Percentiles rank a stretch among this genome's conserved stretches.
These are phyloP conservation scores for Orthosia incerta DNA, from an alignment of 2,888 invertebrate species.

Conservation along the genomic window DNA sequence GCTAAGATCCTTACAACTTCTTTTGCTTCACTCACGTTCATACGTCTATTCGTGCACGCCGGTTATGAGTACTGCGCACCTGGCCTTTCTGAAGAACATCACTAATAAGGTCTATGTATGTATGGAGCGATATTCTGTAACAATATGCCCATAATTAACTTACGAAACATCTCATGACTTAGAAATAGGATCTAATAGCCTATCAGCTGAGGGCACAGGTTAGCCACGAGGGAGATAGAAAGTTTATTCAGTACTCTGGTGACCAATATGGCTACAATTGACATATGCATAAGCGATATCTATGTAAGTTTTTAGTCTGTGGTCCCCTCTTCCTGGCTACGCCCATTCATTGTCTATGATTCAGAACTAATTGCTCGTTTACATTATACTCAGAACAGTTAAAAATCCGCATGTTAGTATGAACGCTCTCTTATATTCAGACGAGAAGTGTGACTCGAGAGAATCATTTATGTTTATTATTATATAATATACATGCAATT, in stretches of 20 bases:
- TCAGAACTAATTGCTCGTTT: constrained; percentile 41
- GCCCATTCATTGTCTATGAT: constrained; percentile 26
- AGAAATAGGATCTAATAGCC: neutral
- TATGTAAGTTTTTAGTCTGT: neutral
- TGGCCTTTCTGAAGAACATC: too few relatives aligned
- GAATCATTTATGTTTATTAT: constrained; percentile 25
- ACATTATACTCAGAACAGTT: constrained; percentile 53
- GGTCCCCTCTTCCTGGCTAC: neutral
- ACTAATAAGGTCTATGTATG: too few relatives aligned
- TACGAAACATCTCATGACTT: too few relatives aligned
- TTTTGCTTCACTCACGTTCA: too few relatives aligned
- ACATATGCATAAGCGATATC: neutral
- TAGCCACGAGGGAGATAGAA: neutral
- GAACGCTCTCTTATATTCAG: constrained; percentile 23
- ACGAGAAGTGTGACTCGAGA: constrained; percentile 16
- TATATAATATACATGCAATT: constrained; percentile 18
- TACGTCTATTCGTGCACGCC: too few relatives aligned
- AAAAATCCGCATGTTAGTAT: constrained; percentile 45
- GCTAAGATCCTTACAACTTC: too few relatives aligned
- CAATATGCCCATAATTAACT: too few relatives aligned
- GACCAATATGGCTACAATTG: neutral
- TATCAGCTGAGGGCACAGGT: too few relatives aligned
- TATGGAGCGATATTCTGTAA: too few relatives aligned
- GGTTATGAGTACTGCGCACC: too few relatives aligned
- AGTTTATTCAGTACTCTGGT: neutral